phyloP scores from a whole-genome alignment of 2,888 invertebrate species.

The Elmis aenea region DNA sequence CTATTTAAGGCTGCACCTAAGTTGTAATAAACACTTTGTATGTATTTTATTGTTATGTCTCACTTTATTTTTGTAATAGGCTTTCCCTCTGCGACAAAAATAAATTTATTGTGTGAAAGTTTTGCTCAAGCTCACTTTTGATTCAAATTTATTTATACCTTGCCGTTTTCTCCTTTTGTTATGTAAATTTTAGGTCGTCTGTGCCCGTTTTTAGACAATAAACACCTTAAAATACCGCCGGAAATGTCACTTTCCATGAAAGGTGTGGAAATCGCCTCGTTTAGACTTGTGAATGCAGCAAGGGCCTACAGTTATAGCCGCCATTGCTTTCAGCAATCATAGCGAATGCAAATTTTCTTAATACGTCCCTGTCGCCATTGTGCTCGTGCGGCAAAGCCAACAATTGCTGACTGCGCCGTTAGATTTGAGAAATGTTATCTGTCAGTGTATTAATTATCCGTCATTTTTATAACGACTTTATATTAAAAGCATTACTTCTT shows the following conservation, averaged over 20 bases:
- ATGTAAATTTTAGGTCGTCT: constrained; percentile 6
- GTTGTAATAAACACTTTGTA: no score
- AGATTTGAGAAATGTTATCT: no score
- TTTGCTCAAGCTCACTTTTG: no score
- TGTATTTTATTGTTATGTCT: no score
- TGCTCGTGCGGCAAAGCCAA: constrained; percentile 13
- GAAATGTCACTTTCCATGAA: constrained; percentile 16
- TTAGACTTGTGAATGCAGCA: constrained; percentile 19
- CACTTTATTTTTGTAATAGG: no score
- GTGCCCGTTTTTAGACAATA: constrained; percentile 12
- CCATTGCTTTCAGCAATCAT: constrained; percentile 21
- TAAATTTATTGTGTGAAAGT: no score
- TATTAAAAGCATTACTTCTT: no score
- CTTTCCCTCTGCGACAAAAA: no score
- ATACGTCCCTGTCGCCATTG: constrained; percentile 9
- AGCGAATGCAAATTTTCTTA: constrained; percentile 23
- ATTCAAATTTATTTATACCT: no score
- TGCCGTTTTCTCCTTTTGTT: no score
- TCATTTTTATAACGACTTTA: constrained; percentile 9
- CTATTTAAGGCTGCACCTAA: no score
- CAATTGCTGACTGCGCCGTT: no score
- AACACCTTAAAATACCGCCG: constrained; percentile 19
- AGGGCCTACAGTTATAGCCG: constrained; percentile 18
- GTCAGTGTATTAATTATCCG: constrained; percentile 6
- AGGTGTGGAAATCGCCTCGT: constrained; percentile 23